Conservation (phyloP, 2,888 invertebrate species). For the Drosophila subquinaria region DNA sequence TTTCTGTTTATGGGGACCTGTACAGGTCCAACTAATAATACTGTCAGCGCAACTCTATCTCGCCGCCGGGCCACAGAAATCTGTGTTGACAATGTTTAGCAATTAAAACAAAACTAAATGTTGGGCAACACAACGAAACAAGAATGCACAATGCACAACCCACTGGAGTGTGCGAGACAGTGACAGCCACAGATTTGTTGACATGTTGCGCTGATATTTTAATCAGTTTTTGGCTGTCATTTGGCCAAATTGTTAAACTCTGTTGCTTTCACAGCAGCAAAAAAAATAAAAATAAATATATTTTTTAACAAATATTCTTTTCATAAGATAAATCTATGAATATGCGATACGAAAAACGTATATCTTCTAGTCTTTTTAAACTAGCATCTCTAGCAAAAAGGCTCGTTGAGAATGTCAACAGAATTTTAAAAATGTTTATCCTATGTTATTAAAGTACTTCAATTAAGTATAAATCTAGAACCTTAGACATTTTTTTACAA, state of each 20-base stretch:
- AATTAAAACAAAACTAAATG: conserved; percentile 70
- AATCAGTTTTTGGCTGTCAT: conserved; percentile 52
- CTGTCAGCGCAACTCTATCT: conserved; percentile 66
- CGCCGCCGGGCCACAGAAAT: conserved; percentile 65
- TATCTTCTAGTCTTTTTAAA: too few relatives aligned
- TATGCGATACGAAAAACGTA: too few relatives aligned
- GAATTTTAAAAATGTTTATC: too few relatives aligned
- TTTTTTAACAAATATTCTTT: too few relatives aligned
- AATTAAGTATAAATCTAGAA: too few relatives aligned
- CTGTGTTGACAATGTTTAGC: conserved; percentile 79
- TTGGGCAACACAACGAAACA: conserved; percentile 39
- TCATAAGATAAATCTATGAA: too few relatives aligned
- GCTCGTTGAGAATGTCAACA: too few relatives aligned
- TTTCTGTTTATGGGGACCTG: conserved; percentile 25
- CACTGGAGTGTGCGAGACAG: conserved; percentile 7
- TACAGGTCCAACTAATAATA: conserved; percentile 67
- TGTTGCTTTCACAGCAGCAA: background rate
- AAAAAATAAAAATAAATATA: background rate
- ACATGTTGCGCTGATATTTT: conserved; percentile 62
- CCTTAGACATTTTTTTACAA: too few relatives aligned
- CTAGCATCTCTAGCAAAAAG: too few relatives aligned
- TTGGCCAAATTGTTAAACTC: background rate
- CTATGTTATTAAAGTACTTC: too few relatives aligned
- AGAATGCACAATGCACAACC: conserved; percentile 15
- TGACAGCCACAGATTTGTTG: conserved; percentile 49